Base-by-base conservation (phyloP, 2,888 invertebrate genomes). In the Eubasilissa splendida region DNA sequence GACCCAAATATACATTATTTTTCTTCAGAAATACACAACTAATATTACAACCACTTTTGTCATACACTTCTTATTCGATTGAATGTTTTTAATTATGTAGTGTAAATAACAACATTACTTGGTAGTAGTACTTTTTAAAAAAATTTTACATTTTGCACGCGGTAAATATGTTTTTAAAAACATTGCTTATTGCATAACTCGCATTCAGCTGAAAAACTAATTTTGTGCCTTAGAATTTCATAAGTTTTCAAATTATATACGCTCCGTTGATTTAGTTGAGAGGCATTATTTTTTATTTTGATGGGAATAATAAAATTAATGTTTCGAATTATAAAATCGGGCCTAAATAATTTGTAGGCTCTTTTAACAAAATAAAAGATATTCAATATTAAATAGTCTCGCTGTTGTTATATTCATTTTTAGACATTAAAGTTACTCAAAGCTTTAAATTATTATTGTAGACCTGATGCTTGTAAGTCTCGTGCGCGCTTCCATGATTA, bases 161-260 rank as follows among this genome's bases (percentile, higher is more conserved):
- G 42, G 42, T 42, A 42, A 42, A 42, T 42, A 42, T 7, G 42
- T 42, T 42, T 42, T 33, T 33, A 63, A 12, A 60, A 63, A 33
- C 33, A 63, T 31, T 63, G 5, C 3, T 4, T 33, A 11, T 63
- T 63, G 5, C 1, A 7, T 33, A 63, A 10, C 31, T 33, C 33
- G 42, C 42, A 42, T 33, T 70, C 56, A 56, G 56, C 54, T 42
- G 71, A 73, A 56, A 71, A 42, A 68, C 68, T 68, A 50, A 73
- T 73, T 73, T 73, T 33, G 71, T 73, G 71, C 71, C 71, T 73
- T 73, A 73, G 54, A 71, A 33, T 56, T 73, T 12, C 54, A 33
- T 73, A 73, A 73, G 71, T 73, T 73, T 73, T 73, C 33, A 73
- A 73, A 73, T 68, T 68, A 68, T 68, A 68, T 68, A 50, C 52